Evolutionary conservation across 2,888 invertebrate genomes (phyloP).

Genomic region (Andricus curvator): DNA sequence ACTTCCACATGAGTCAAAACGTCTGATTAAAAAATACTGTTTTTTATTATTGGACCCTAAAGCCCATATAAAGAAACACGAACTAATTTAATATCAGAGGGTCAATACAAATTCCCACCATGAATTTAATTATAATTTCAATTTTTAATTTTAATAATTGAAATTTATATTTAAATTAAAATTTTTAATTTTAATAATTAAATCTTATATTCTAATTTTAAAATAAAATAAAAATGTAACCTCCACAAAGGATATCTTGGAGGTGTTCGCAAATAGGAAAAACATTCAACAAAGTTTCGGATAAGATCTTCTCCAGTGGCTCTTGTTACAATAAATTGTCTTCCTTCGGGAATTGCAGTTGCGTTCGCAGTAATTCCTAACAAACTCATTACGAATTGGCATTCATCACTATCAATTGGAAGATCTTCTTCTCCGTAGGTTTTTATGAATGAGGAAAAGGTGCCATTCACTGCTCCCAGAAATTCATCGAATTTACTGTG

Average conservation of each 20-base stretch:
- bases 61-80: too few species aligned
- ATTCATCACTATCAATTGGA: constrained; percentile 70
- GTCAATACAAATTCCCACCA: too few species aligned
- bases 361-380: constrained; percentile 76
- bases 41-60: too few species aligned
- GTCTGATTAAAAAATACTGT: too few species aligned
- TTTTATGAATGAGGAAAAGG: constrained; percentile 73
- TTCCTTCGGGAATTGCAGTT: constrained; percentile 72
- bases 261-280: constrained; percentile 46
- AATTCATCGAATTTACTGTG: constrained; percentile 73
- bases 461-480: constrained; percentile 72
- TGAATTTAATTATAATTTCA: too few species aligned
- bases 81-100: too few species aligned
- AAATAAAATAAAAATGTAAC: background rate
- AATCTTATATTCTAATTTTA: background rate
- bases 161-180: too few species aligned
- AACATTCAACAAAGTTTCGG: constrained; percentile 67
- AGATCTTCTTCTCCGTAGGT: constrained; percentile 71
- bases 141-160: too few species aligned
- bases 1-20: too few species aligned
- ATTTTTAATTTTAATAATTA: too few species aligned
- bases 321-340: constrained; percentile 73
- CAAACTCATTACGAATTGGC: constrained; percentile 74
- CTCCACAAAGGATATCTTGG: constrained; percentile 33
- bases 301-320: constrained; percentile 70